A percentile compares a stretch with the other conserved stretches of the same genome.
These are phyloP conservation scores for Latrodectus hesperus DNA, from an alignment of 2,888 invertebrate species.

Conservation along the genomic window DNA sequence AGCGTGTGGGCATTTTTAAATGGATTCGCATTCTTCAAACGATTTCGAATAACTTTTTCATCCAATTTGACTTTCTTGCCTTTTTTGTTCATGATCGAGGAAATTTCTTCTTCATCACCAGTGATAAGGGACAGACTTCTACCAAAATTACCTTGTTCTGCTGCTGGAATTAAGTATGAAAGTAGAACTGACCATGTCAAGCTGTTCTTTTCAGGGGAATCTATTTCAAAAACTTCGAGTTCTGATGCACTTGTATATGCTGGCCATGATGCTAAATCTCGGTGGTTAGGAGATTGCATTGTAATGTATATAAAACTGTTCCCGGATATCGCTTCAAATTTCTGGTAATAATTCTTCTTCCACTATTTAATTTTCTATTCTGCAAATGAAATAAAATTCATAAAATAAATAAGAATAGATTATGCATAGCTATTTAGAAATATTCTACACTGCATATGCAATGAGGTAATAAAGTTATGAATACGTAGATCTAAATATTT, in stretches of 20 bases:
- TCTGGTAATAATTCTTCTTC: too few relatives aligned
- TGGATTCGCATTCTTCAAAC: not conserved
- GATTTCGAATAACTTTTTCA: not conserved
- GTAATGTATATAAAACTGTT: too few relatives aligned
- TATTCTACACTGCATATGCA: too few relatives aligned
- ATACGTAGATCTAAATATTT: too few relatives aligned
- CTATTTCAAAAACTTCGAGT: not conserved
- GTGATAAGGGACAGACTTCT: not conserved
- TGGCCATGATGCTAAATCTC: not conserved
- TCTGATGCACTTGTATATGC: not conserved
- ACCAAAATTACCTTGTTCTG: not conserved
- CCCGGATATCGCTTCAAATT: too few relatives aligned
- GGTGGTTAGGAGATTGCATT: too few relatives aligned
- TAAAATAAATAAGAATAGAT: too few relatives aligned
- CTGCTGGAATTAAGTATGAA: not conserved
- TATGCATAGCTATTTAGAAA: too few relatives aligned
- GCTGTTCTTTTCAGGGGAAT: not conserved
- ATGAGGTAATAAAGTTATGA: too few relatives aligned
- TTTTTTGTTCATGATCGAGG: not conserved
- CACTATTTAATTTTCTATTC: too few relatives aligned
- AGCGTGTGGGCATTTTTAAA: not conserved
- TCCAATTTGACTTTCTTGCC: not conserved
- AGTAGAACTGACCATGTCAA: not conserved
- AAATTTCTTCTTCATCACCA: not conserved
- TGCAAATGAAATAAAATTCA: too few relatives aligned